Evolutionary conservation across 2,797 vertebrate genomes (phyloP).

Genomic region (Bovichtus diacanthus): DNA sequence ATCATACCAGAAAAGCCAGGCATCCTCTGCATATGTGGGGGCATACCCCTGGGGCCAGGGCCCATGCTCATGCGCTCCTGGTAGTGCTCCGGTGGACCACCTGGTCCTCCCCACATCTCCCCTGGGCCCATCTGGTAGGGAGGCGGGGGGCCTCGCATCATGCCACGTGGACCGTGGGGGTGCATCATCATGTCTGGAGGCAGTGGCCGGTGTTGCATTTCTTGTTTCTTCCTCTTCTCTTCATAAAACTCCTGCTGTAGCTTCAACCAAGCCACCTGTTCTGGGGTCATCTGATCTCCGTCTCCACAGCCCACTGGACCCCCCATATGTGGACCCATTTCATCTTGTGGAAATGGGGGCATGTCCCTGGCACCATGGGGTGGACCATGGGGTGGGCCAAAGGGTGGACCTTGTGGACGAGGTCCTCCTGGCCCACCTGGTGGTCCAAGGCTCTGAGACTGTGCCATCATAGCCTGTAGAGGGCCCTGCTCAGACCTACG

Average conservation of each 20-base stretch:
- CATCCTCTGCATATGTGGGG: constrained; percentile 95
- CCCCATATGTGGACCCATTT: constrained; percentile 93
- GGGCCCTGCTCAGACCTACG: constrained; percentile 91
- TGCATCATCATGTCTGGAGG: constrained; percentile 98
- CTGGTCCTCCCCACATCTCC: constrained; percentile 96
- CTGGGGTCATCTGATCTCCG: constrained; percentile 97
- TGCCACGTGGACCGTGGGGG: constrained; percentile 93
- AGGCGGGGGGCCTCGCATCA: constrained; percentile 95
- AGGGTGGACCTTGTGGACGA: constrained; percentile 92
- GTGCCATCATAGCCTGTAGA: constrained; percentile 98
- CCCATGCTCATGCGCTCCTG: constrained; percentile 94
- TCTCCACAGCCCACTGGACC: constrained; percentile 90
- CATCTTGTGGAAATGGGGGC: constrained; percentile 93
- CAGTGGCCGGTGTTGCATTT: constrained; percentile 95
- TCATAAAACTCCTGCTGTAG: constrained; percentile 99
- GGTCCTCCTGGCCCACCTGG: constrained; percentile 90
- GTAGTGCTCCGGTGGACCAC: constrained; percentile 91
- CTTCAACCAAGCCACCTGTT: constrained; percentile 98
- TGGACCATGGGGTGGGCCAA: constrained; percentile 94
- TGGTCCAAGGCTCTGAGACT: constrained; percentile 97
- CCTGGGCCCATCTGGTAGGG: constrained; percentile 96
- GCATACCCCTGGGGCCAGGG: constrained; percentile 91
- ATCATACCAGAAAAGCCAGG: constrained; percentile 97
- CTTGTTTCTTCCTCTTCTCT: constrained; percentile 98
- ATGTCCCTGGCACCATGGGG: constrained; percentile 94